Evolutionary conservation across 2,113 vertebrate species (phyloP), one percentile per base, ranked within the genome.

Genomic region (Taxidea taxus): DNA sequence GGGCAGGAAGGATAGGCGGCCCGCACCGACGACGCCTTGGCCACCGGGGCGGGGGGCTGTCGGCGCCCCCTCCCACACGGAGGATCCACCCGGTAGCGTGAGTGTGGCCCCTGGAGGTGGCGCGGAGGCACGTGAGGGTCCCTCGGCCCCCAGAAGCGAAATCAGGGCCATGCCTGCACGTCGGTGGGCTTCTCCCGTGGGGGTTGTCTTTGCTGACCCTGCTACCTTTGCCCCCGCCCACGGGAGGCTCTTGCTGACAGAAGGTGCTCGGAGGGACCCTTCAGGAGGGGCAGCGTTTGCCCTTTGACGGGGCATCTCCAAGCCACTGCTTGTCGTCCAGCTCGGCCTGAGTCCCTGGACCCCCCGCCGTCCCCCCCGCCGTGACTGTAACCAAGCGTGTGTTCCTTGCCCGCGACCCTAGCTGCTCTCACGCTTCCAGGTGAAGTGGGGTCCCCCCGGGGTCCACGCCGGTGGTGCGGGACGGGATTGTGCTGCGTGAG

Each of bases 71-170:
- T 0, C 15, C 7, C 4, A 6, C 39, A 25, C 23, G 4, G 2
- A 20, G 47, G 68, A 16, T 39, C 37, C 31, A 1, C 34, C 9
- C 2, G 11, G 77, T 5, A 12, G 7, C 0, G 15, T 5, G 47
- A 47, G 9, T 0, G 34, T 9, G 47, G 20, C 34, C 0, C 0
- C 25, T 2, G 1, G 23, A n/a, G 62, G 27, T 0, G 11, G 12
- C 31, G n/a, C 2, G 31, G 29, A 10, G 54, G 7, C 1, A 16
- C 1, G 7, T 0, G 5, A 3, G 47, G 25, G 54, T 18, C n/a
- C 27, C 20, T 8, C 20, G 27, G 18, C 6, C 44, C 6, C 23
- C 2, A 7, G 39, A 12, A 21, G 29, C 1, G 4, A 64, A 75
- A 18, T 54, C 51, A 1, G 66, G 37, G 20, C 47, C 20, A 7